Base-by-base conservation (phyloP, 2,888 invertebrate genomes). In the Cepaea hortensis region DNA sequence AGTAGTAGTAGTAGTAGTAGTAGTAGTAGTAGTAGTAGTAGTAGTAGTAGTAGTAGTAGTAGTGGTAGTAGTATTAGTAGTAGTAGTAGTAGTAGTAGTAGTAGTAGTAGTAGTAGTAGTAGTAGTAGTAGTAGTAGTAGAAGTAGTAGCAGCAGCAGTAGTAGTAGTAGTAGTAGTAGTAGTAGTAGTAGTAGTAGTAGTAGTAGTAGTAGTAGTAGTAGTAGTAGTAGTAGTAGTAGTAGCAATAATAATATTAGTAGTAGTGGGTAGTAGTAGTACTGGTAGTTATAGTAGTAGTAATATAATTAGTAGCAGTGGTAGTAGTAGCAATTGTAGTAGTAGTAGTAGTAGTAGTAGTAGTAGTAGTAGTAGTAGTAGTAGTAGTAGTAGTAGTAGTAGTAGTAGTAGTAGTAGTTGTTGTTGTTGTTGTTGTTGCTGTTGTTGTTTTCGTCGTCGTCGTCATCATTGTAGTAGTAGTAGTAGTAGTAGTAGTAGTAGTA, bases 11-110 rank as follows among this genome's bases (percentile, higher is more conserved):
- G 48, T 81, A 70, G 85, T 81, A 85, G 85, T 81, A 55, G 79
- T 79, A 79, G 55, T 55, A 79, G 79, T 79, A 7, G 20, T 55
- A 79, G 50, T 15, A 50, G 79, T 79, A 79, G 79, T 79, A 91
- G 68, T 18, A 15, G 13, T 15, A 35, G 23, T 35, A 68, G 20
- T 68, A 15, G 9, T 68, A 68, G 68, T 68, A 68, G 20, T 68
- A 15, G 68, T 68, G 20, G 73, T 72, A n/a, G n/a, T n/a, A n/a
- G n/a, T n/a, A n/a, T n/a, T n/a, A n/a, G n/a, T n/a, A n/a, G n/a
- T n/a, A n/a, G 76, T 61, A 20, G 96, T 96, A 87, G 86, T 79
- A 79, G 92, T 91, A 15, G 89, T 89, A 77, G 89, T 88, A 48
- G 86, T 85, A 15, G 87, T 83, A 70, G 82, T 85, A 73, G 89